These are phyloP conservation scores for Psammodynastes pulverulentus DNA, from an alignment of 2,113 vertebrate species.

Conservation along the genomic window DNA sequence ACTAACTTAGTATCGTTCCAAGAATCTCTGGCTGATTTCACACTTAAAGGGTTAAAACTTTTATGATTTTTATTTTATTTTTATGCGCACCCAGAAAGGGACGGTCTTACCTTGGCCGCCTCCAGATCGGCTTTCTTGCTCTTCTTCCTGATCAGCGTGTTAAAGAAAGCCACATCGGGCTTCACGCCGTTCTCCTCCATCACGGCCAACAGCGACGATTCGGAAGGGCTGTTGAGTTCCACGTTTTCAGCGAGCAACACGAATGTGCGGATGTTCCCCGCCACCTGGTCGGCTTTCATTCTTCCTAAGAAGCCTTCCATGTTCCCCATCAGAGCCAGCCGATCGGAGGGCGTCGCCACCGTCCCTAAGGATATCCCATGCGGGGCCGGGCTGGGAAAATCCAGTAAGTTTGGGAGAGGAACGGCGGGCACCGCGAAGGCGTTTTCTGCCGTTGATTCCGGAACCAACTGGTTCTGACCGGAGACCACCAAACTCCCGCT, in stretches of 20 bases:
- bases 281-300: slow-evolving; percentile 74
- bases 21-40: no score
- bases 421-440: background rate
- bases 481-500: background rate
- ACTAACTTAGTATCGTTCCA: no score
- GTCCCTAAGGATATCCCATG: slow-evolving; percentile 75
- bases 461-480: background rate
- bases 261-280: slow-evolving; percentile 81
- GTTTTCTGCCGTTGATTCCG: background rate
- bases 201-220: slow-evolving; percentile 71
- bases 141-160: slow-evolving; percentile 79
- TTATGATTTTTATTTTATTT: no score
- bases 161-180: slow-evolving; percentile 85
- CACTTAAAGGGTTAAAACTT: no score
- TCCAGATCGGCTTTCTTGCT: slow-evolving; percentile 77
- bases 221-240: slow-evolving; percentile 65
- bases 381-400: slow-evolving; percentile 42
- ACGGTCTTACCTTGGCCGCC: slow-evolving; percentile 80
- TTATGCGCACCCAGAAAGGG: background rate
- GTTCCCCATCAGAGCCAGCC: slow-evolving; percentile 84
- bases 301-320: slow-evolving; percentile 81
- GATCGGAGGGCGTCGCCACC: slow-evolving; percentile 62
- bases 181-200: slow-evolving; percentile 73
- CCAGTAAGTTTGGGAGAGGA: slow-evolving; percentile 77
- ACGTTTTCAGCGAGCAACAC: slow-evolving; percentile 82